A percentile compares a stretch with the other conserved stretches of the same genome.
Evolutionary conservation across 2,888 invertebrate species (phyloP).

Genomic region (Auanema sp.): DNA sequence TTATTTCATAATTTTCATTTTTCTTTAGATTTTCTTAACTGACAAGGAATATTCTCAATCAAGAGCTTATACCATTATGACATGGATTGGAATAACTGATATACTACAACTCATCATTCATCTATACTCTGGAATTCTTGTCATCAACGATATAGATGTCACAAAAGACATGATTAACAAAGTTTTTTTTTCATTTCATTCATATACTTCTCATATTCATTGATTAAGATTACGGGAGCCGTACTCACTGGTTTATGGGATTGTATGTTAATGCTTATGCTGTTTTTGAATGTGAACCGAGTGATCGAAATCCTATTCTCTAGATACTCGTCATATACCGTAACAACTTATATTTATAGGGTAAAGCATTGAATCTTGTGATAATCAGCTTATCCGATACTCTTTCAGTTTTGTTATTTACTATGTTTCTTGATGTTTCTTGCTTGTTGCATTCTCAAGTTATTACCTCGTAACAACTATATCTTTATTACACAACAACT

Average conservation of each 20-base stretch:
- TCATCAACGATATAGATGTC: not conserved
- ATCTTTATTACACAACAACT: constrained; percentile 5
- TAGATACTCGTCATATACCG: not conserved
- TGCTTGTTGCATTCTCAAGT: constrained; percentile 4
- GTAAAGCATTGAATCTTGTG: no score
- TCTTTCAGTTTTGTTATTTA: constrained; percentile 13
- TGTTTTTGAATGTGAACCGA: constrained; percentile 15
- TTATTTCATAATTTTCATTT: not conserved
- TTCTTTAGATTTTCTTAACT: constrained; percentile 18
- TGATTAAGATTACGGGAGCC: constrained; percentile 16
- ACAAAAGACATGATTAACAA: not conserved
- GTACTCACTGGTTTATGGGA: constrained; percentile 16
- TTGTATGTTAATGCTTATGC: constrained; percentile 11
- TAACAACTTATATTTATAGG: not conserved
- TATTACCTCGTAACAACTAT: constrained; percentile 16
- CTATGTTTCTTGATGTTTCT: constrained; percentile 5
- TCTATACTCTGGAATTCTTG: constrained; percentile 14
- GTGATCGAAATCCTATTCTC: constrained; percentile 8
- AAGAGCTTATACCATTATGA: constrained; percentile 19
- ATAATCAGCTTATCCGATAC: not conserved
- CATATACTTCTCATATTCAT: no score
- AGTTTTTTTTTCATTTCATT: not conserved
- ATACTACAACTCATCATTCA: constrained; percentile 13
- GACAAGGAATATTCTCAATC: constrained; percentile 13
- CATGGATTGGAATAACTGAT: constrained; percentile 18